phyloP scores from a whole-genome alignment of 2,888 invertebrate species.

The Tipula unca region DNA sequence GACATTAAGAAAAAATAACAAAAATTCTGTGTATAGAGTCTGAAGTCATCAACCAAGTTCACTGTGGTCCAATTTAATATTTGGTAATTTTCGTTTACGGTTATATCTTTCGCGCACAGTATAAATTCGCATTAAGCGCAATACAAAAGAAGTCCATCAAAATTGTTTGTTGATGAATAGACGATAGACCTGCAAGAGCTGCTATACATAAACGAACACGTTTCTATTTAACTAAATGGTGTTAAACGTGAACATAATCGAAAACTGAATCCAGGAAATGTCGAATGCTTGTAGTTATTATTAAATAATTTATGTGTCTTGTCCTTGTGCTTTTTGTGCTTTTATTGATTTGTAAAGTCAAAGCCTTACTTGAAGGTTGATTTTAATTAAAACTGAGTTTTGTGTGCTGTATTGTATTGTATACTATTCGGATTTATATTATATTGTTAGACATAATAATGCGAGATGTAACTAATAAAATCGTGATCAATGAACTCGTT shows the following conservation, averaged over 20 bases:
- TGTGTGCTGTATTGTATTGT: not conserved
- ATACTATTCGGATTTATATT: too few relatives aligned
- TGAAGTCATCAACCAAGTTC: not conserved
- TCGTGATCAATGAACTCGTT: constrained; percentile 14
- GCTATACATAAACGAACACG: not conserved
- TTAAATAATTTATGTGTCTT: not conserved
- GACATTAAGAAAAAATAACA: not conserved
- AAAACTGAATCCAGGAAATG: not conserved
- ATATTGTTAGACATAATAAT: not conserved
- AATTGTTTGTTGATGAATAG: not conserved
- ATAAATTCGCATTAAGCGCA: not conserved
- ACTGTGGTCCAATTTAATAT: not conserved
- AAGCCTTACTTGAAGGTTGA: not conserved
- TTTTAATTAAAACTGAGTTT: not conserved
- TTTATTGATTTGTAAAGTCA: not conserved
- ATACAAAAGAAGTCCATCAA: not conserved
- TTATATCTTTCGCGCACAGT: not conserved
- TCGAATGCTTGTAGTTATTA: not conserved
- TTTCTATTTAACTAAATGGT: not conserved
- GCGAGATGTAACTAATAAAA: not conserved
- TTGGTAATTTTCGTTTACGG: not conserved
- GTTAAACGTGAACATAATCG: not conserved
- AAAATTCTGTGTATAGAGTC: not conserved
- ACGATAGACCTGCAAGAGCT: not conserved
- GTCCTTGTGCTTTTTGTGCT: not conserved